Evolutionary conservation across 2,113 vertebrate species (phyloP).

Genomic region (Rhabdornis inornatus): DNA sequence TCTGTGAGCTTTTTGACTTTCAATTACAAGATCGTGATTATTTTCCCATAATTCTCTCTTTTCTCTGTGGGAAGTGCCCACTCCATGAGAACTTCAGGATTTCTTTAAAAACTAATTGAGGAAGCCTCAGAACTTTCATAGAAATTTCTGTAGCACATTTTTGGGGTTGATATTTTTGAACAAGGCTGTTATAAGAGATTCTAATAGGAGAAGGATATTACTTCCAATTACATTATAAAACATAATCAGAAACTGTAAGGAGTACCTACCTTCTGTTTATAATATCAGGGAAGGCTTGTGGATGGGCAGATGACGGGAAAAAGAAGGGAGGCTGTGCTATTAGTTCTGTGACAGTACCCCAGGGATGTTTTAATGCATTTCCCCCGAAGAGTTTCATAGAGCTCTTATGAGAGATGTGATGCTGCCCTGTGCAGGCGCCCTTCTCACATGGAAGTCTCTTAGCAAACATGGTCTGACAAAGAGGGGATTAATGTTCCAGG

Average conservation of each 20-base stretch:
- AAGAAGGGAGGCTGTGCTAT: not conserved
- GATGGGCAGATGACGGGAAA: not conserved
- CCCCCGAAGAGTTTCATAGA: not conserved
- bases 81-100: rapidly evolving
- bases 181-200: not conserved
- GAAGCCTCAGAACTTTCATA: not conserved
- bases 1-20: not conserved
- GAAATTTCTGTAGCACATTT: not conserved
- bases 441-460: not conserved
- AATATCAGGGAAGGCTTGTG: not conserved
- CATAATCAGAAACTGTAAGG: not conserved
- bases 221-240: not conserved
- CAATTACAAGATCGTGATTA: not conserved
- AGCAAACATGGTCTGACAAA: not conserved
- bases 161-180: not conserved
- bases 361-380: not conserved
- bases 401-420: not conserved
- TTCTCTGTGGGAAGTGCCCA: not conserved
- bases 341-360: not conserved
- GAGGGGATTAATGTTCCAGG: rapidly evolving
- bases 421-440: not conserved
- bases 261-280: not conserved
- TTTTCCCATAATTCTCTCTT: not conserved
- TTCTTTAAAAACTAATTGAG: not conserved
- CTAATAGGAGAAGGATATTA: not conserved